These are phyloP conservation scores for Cavia porcellus DNA, from an alignment of 2,113 vertebrate species.

Conservation along the genomic window DNA sequence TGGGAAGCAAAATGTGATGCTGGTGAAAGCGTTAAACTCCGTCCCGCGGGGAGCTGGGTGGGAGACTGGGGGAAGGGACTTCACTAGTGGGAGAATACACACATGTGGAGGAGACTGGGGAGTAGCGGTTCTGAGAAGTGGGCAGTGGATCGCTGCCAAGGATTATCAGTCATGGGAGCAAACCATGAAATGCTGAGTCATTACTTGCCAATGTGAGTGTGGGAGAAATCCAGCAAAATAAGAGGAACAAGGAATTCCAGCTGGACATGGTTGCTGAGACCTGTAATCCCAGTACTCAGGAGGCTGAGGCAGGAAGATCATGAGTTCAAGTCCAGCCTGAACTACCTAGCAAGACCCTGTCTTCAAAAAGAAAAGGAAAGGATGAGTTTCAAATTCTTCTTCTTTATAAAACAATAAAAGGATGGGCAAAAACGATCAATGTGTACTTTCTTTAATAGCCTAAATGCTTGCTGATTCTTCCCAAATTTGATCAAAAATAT, in stretches of 20 bases:
- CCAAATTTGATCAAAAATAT: background rate
- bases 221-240: no score
- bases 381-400: background rate
- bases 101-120: no score
- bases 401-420: background rate
- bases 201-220: background rate
- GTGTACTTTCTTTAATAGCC: background rate
- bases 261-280: background rate
- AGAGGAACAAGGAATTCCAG: background rate
- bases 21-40: background rate
- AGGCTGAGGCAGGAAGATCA: background rate
- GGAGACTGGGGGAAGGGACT: no score
- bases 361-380: background rate
- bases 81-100: background rate
- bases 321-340: background rate
- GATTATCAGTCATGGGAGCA: background rate
- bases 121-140: fast-evolving
- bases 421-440: background rate
- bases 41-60: background rate
- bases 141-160: background rate
- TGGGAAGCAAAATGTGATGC: background rate
- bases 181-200: background rate
- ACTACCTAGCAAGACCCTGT: background rate
- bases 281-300: background rate
- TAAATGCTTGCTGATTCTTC: background rate